These are phyloP conservation scores for Parnassius glacialis DNA, from an alignment of 2,888 invertebrate species.

Conservation along the genomic window DNA sequence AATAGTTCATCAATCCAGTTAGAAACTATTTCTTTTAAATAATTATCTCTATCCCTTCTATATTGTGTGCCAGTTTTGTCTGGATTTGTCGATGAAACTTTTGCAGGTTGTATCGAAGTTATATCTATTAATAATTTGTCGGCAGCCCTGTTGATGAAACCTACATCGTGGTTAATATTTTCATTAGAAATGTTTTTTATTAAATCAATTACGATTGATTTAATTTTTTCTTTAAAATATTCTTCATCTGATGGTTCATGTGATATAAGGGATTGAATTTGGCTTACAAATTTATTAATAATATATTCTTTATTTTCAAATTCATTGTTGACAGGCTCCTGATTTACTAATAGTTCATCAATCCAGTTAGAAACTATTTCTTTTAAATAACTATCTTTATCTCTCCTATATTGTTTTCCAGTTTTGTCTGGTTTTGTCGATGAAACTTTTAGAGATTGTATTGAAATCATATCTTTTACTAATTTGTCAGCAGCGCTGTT, in stretches of 20 bases:
- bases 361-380: constrained; percentile 40
- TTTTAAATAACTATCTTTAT: constrained; percentile 7
- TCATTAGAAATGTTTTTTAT: constrained; percentile 30
- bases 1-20: constrained; percentile 46
- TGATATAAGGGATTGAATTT: constrained; percentile 38
- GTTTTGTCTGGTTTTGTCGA: background rate
- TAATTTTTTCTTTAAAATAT: constrained; percentile 36
- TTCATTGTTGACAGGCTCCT: constrained; percentile 30
- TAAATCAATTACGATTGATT: constrained; percentile 27
- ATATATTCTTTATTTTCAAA: constrained; percentile 35
- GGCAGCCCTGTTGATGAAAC: constrained; percentile 42
- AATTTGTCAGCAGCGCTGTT: constrained; percentile 43
- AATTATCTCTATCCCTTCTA: background rate
- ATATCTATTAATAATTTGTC: constrained; percentile 41
- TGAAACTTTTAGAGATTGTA: background rate
- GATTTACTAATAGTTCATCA: constrained; percentile 39
- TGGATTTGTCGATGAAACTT: background rate
- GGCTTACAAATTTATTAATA: constrained; percentile 32
- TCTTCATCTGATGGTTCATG: constrained; percentile 37
- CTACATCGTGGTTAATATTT: constrained; percentile 32
- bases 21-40: background rate
- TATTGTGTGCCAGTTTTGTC: background rate
- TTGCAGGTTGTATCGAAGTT: background rate
- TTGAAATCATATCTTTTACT: constrained; percentile 33
- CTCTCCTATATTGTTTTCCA: background rate